Evolutionary conservation across 1,140 invertebrate species (phyloP).

Genomic region (Pteromalus puparum): DNA sequence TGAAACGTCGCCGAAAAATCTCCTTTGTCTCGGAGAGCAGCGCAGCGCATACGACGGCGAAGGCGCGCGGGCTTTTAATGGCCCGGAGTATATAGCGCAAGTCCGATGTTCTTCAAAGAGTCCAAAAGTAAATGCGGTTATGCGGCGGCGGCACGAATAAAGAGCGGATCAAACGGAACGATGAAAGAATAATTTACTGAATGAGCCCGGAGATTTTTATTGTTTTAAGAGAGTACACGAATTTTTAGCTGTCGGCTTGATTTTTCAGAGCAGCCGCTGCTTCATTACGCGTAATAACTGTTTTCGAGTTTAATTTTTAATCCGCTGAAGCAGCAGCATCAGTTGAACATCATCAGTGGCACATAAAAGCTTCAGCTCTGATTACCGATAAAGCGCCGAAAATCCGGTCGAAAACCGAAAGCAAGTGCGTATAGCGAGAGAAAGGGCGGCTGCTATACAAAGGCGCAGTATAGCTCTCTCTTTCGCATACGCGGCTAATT

Average conservation of each 20-base stretch:
- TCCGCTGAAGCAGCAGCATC: too few relatives aligned
- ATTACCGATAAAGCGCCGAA: background rate
- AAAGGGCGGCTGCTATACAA: background rate
- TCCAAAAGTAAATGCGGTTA: conserved; percentile 52
- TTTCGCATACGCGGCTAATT: background rate
- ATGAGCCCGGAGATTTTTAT: conserved; percentile 42
- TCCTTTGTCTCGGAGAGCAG: conserved; percentile 39
- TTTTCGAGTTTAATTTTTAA: background rate
- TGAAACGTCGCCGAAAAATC: conserved; percentile 49
- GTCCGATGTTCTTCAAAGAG: conserved; percentile 45
- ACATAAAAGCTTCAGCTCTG: background rate
- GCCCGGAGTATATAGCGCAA: background rate
- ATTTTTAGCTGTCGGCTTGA: conserved; percentile 5
- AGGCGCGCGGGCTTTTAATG: conserved; percentile 27
- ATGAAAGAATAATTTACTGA: conserved; percentile 49
- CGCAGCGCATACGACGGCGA: background rate
- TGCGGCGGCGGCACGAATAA: conserved; percentile 24
- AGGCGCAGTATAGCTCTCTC: background rate
- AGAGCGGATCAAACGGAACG: conserved; percentile 50
- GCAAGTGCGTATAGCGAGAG: background rate
- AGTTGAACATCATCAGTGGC: too few relatives aligned
- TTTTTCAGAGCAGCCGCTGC: background rate
- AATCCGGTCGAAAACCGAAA: background rate
- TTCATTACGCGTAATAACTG: conserved; percentile 44
- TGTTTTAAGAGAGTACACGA: conserved; percentile 39